Conservation (phyloP, 2,797 vertebrate species). For the Falco naumanni region DNA sequence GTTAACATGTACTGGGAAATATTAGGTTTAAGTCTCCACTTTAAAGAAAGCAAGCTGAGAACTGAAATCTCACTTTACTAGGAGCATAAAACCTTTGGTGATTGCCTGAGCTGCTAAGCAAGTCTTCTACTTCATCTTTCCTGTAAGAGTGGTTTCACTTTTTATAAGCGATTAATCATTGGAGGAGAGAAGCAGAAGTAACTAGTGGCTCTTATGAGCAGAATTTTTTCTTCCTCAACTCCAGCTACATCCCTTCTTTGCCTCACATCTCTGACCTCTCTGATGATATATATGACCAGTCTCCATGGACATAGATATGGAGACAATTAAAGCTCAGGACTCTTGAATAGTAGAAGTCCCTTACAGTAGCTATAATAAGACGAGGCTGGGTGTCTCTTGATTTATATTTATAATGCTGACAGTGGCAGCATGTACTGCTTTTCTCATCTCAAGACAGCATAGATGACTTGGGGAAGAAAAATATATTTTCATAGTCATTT, state of each 20-base stretch:
- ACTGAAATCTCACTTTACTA: not conserved
- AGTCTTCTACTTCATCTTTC: not conserved
- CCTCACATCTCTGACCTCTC: not conserved
- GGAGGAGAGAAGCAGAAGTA: not conserved
- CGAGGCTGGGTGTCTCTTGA: not conserved
- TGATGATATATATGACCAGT: not conserved
- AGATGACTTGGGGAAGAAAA: not conserved
- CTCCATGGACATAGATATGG: not conserved
- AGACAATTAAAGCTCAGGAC: not conserved
- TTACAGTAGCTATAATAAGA: not conserved
- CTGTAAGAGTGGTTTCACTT: not conserved
- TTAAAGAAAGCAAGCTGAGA: not conserved
- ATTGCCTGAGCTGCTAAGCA: not conserved
- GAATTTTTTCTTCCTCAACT: not conserved
- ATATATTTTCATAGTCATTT: not conserved
- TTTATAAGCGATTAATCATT: not conserved
- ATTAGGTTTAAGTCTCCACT: not conserved
- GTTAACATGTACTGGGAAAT: not conserved
- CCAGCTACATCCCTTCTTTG: not conserved
- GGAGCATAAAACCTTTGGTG: not conserved
- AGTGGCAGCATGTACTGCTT: not conserved
- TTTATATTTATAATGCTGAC: not conserved
- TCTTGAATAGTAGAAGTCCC: not conserved
- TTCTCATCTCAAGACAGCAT: not conserved
- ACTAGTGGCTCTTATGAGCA: not conserved